Percentiles rank a stretch among this genome's conserved stretches.
Evolutionary conservation across 2,888 invertebrate species (phyloP).

Genomic region (Polydrusus pterygomalis): DNA sequence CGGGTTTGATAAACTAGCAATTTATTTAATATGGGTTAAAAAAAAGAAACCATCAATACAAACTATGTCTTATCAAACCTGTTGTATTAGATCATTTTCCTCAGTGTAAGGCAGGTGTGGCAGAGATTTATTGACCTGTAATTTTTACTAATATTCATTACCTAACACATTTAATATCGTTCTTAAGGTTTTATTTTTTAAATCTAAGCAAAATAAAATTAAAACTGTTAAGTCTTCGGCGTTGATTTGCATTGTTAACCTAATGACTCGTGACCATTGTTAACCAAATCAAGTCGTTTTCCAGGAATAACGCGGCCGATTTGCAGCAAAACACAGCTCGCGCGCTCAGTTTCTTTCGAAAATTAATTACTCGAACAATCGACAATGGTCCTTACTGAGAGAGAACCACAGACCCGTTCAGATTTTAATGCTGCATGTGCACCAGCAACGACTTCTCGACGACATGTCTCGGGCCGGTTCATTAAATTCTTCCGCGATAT

Average conservation of each 20-base stretch:
- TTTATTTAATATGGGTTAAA: too few relatives aligned
- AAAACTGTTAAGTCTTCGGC: neutral
- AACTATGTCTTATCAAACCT: too few relatives aligned
- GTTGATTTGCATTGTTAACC: conserved; percentile 20
- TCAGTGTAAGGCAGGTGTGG: too few relatives aligned
- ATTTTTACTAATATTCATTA: too few relatives aligned
- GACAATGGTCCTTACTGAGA: conserved; percentile 45
- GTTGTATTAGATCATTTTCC: too few relatives aligned
- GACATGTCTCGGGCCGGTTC: conserved; percentile 57
- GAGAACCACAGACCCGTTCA: conserved; percentile 37
- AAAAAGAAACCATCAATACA: too few relatives aligned
- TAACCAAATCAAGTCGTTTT: conserved; percentile 33
- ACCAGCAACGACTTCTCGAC: conserved; percentile 47
- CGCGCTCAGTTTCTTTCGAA: conserved; percentile 49
- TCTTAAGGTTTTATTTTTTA: too few relatives aligned
- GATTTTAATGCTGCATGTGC: conserved; percentile 44
- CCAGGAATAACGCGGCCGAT: conserved; percentile 43
- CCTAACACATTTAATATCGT: too few relatives aligned
- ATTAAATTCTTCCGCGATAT: conserved; percentile 69
- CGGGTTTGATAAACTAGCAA: too few relatives aligned
- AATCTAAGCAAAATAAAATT: too few relatives aligned
- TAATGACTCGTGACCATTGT: conserved; percentile 32
- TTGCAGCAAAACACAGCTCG: conserved; percentile 30
- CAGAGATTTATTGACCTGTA: too few relatives aligned
- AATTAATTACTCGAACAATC: conserved; percentile 53